These are phyloP conservation scores for Heliconius cydno DNA, from an alignment of 2,888 invertebrate genomes.

Conservation along the genomic window DNA sequence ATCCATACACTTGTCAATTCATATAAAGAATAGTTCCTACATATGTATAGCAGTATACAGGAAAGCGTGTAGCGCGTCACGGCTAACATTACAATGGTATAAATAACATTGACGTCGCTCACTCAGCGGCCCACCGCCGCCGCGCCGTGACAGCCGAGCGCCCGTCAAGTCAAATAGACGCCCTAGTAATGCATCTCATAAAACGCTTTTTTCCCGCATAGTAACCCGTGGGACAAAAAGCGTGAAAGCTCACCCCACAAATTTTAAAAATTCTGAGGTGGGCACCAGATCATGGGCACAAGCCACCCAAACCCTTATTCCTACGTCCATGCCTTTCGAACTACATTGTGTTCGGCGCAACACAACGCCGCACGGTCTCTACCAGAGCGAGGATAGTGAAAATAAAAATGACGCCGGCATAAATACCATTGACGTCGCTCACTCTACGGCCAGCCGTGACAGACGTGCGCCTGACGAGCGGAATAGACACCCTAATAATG, in stretches of 20 bases:
- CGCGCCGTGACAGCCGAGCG: constrained; percentile 29
- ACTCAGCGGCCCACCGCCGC: constrained; percentile 40
- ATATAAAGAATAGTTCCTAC: neutral
- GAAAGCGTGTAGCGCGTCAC: constrained; percentile 33
- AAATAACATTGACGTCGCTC: constrained; percentile 47
- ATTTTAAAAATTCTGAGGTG: no score
- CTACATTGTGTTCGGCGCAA: no score
- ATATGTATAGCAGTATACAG: constrained; percentile 4
- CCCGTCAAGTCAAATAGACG: neutral
- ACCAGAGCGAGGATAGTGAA: no score
- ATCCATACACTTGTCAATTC: neutral
- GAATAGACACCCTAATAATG: constrained; percentile 24
- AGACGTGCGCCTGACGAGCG: constrained; percentile 6
- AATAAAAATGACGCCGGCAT: constrained; percentile 35
- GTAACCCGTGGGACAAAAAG: no score
- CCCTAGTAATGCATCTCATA: constrained; percentile 8
- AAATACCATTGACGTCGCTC: constrained; percentile 47
- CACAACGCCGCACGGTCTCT: no score
- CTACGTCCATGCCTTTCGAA: no score
- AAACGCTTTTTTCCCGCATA: neutral
- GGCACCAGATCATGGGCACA: no score
- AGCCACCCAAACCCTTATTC: no score
- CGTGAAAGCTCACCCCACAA: no score
- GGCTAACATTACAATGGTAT: constrained; percentile 38
- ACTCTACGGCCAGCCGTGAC: constrained; percentile 44